Evolutionary conservation across 1,140 invertebrate genomes (phyloP).

Genomic region (Drosophila miranda): DNA sequence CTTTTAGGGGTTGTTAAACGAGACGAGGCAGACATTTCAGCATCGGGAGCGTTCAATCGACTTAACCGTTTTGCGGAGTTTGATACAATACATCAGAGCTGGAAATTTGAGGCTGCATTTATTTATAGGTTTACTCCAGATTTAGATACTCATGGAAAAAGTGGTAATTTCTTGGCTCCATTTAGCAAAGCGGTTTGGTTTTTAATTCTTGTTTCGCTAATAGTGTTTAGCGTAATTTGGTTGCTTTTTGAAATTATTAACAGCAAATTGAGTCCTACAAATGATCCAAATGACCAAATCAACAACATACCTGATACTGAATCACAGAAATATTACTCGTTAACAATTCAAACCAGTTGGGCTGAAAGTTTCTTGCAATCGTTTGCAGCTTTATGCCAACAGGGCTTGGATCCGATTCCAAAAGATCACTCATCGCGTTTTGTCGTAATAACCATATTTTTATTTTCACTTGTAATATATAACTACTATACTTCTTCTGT

Average conservation of each 20-base stretch:
- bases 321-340: too few relatives aligned
- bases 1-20: constrained; percentile 68
- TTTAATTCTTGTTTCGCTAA: constrained; percentile 37
- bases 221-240: constrained; percentile 55
- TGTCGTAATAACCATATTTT: constrained; percentile 62
- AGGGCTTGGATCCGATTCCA: constrained; percentile 68
- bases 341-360: constrained; percentile 21
- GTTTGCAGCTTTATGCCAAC: constrained; percentile 72
- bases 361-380: constrained; percentile 47
- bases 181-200: constrained; percentile 68
- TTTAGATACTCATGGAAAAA: constrained; percentile 60
- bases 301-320: too few relatives aligned
- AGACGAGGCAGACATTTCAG: constrained; percentile 76
- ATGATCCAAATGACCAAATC: not conserved
- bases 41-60: constrained; percentile 71
- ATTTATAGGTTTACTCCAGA: constrained; percentile 72
- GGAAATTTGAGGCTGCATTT: constrained; percentile 77
- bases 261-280: not conserved
- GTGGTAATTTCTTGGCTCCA: constrained; percentile 70
- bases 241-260: constrained; percentile 47
- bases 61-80: constrained; percentile 73
- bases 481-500: constrained; percentile 81
- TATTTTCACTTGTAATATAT: constrained; percentile 77
- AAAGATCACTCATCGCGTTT: constrained; percentile 53
- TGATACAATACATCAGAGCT: constrained; percentile 75